Base-by-base conservation (phyloP, 2,888 invertebrate genomes). In the Ypsolopha scabrella region DNA sequence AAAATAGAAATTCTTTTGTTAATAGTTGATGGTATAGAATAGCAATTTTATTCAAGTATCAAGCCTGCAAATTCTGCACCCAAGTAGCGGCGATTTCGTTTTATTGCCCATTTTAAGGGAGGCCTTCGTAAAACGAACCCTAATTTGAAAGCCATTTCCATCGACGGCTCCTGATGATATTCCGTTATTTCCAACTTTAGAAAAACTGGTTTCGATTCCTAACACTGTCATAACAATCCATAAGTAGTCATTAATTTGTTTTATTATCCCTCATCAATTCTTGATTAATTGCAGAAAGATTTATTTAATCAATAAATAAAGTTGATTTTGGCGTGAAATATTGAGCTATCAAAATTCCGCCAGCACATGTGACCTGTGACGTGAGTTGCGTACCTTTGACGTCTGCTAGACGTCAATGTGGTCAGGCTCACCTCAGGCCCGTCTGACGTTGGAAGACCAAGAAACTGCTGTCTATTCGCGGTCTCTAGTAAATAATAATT, bases 321-420 rank as follows among this genome's bases (percentile, higher is more conserved):
- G 24, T 24, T 24, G 24, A 24, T 24, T 24, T 24, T 24, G 24
- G 24, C 24, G 2, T 52, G 51, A 34, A 24, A 43, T 14, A 7
- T 48, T 24, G 38, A 8, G 51, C 55, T 51, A 57, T 47, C 56
- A 52, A 58, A 56, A 57, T 60, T 56, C 48, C 54, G 48, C 48
- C 39, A 39, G 52, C 50, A 52, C 49, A 47, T 50, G 24, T 24
- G 57, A 58, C 50, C 48, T 38, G 58, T 71, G 66, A 67, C 71
- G 70, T 61, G 54, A 52, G 48, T 13, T 11, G 35, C 52, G 54
- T 53, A 43, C 13, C 13, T 58, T 63, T 63, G 62, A 66, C 61
- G 64, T 57, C 24, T 57, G 48, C 50, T 59, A 58, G 58, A 68
- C 72, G 68, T 69, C 67, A 65, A 66, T 61, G 58, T 55, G 55